Conservation (phyloP, 1,140 invertebrate genomes). For the Zaprionus gabonicus region DNA sequence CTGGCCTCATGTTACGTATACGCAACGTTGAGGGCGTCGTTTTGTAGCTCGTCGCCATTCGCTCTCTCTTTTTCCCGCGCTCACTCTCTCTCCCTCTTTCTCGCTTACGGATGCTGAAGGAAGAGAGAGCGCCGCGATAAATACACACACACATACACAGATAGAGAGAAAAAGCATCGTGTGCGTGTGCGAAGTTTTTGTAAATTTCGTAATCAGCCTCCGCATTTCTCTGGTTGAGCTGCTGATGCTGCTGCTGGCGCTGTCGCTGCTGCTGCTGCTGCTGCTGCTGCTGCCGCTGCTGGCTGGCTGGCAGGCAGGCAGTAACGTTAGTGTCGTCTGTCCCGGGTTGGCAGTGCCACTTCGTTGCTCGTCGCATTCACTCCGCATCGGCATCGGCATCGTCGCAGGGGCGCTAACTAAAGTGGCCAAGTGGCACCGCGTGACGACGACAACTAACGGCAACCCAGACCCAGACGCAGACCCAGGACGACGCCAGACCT, state of each 20-base stretch:
- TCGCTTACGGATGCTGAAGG: conserved; percentile 49
- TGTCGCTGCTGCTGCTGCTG: conserved; percentile 14
- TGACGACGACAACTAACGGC: conserved; percentile 35
- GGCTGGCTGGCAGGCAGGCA: conserved; percentile 7
- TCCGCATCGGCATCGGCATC: conserved; percentile 59
- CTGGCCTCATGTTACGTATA: conserved; percentile 60
- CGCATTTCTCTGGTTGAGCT: conserved; percentile 36
- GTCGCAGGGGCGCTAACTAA: conserved; percentile 34
- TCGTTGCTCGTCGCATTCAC: conserved; percentile 77
- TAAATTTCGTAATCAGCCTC: conserved; percentile 69
- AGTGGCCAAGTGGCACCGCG: conserved; percentile 36
- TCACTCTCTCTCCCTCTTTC: conserved; percentile 33
- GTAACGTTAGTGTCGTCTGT: conserved; percentile 45
- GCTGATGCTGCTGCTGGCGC: conserved; percentile 29
- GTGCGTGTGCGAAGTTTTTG: conserved; percentile 42
- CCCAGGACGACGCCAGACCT: conserved; percentile 14
- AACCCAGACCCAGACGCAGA: conserved; percentile 29
- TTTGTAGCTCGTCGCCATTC: conserved; percentile 54
- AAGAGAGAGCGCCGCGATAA: conserved; percentile 9
- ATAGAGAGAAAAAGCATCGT: background rate
- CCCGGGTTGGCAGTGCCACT: conserved; percentile 71
- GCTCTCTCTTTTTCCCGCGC: background rate
- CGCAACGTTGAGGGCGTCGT: conserved; percentile 61
- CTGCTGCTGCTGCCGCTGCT: background rate
- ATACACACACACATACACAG: conserved; percentile 15